Evolutionary conservation across 2,888 invertebrate species (phyloP).

Genomic region (Macrosoma leucophasiata): DNA sequence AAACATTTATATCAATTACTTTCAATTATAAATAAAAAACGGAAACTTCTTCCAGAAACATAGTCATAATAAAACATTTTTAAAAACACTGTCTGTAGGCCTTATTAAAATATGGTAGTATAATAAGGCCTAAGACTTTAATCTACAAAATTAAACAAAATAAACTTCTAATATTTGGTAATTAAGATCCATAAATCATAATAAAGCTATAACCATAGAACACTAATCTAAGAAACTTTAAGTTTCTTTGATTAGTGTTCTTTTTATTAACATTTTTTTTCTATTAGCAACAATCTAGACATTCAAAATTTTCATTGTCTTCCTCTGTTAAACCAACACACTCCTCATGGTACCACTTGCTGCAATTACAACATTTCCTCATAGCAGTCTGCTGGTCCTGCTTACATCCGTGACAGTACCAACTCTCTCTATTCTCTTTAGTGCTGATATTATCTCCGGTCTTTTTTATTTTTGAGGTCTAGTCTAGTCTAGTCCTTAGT

Average conservation of each 20-base stretch:
- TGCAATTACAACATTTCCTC: slow-evolving; percentile 9
- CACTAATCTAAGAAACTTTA: too few species aligned
- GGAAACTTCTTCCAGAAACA: background rate
- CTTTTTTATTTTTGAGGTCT: too few species aligned
- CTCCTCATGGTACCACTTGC: slow-evolving; percentile 12
- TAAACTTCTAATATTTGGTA: background rate
- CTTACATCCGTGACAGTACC: slow-evolving; percentile 14
- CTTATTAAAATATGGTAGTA: background rate
- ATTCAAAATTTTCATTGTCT: slow-evolving; percentile 2
- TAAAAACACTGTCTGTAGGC: background rate
- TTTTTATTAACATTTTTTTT: too few species aligned
- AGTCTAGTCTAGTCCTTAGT: too few species aligned
- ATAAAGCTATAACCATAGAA: too few species aligned
- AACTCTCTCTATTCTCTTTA: too few species aligned
- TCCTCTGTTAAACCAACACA: slow-evolving; percentile 1
- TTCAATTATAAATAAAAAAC: background rate
- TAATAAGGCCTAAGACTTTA: slow-evolving; percentile 1
- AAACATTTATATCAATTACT: background rate
- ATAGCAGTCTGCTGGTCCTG: slow-evolving; percentile 6
- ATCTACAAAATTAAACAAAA: background rate
- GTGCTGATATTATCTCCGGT: too few species aligned
- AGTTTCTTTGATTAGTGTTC: too few species aligned
- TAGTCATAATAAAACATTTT: background rate
- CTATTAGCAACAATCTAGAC: slow-evolving; percentile 1
- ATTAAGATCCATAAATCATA: background rate